Base-by-base conservation (phyloP, 2,113 vertebrate genomes). In the Malurus elegans region DNA sequence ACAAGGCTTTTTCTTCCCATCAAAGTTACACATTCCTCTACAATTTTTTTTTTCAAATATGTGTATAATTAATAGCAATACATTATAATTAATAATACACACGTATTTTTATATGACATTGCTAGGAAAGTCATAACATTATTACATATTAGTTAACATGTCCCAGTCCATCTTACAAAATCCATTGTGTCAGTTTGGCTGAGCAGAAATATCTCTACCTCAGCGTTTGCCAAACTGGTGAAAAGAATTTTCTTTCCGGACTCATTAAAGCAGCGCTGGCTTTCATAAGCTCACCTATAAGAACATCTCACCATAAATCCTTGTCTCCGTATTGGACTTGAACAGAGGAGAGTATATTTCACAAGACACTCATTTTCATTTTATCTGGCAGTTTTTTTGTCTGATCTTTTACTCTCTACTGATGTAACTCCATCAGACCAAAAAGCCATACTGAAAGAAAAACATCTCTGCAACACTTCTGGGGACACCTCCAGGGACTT, bases 281-380 rank as follows among this genome's bases (percentile, higher is more conserved):
- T 56, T 7, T 42, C 10, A 19, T 32, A 57, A 76, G 15, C 18
- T 86, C 34, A 48, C 12, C 0, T 1, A 1, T 47, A 25, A 58
- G 42, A 69, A 36, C 18, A 57, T 25, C 42, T 69, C 47, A 70
- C 28, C 16, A 31, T 67, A 81, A 66, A 81, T 44, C n/a, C 17
- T 78, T 15, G 8, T 61, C 31, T 79, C 40, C 36, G 19, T 0
- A 0, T 18, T 23, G 1, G 28, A 64, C 12, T 24, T 40, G 8
- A 38, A 17, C 0, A 7, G 67, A 32, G 28, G 26, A 60, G 28
- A 74, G 6, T 51, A 4, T 45, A 36, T 80, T 86, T 88, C 54
- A 80, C 21, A 81, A 66, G 64, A 29, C 56, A 36, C 5, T 54
- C 38, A 28, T 8, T 84, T 91, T 79, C 61, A 42, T 32, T 23